A percentile compares a stretch with the other conserved stretches of the same genome.
Conservation (phyloP, 1,140 invertebrate species). For the Dolichoris vasculosae region DNA sequence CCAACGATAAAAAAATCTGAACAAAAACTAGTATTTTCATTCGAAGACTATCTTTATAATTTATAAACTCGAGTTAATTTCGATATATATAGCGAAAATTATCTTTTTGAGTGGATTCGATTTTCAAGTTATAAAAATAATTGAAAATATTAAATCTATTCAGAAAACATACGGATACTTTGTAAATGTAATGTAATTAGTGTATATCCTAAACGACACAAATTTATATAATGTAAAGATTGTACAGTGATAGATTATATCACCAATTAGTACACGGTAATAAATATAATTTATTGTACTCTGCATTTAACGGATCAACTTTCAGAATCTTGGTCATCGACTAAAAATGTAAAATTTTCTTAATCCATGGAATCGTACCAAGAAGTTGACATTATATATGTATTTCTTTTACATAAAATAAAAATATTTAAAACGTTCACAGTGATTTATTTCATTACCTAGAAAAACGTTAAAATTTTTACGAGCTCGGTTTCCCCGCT, state of each 20-base stretch:
- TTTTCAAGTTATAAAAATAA: neutral
- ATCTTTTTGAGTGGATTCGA: too few species aligned
- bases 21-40: too few species aligned
- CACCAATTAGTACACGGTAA: too few species aligned
- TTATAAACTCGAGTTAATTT: too few species aligned
- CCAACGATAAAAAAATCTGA: too few species aligned
- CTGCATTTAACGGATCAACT: neutral
- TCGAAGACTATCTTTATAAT: too few species aligned
- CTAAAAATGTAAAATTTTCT: neutral
- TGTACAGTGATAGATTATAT: neutral
- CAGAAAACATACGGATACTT: neutral
- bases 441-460: neutral
- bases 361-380: neutral
- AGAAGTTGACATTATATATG: neutral
- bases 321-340: neutral
- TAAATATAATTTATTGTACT: too few species aligned
- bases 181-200: conserved; percentile 12
- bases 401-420: neutral
- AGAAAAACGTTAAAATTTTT: neutral
- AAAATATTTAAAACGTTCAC: neutral
- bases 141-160: neutral
- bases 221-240: neutral
- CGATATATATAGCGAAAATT: too few species aligned
- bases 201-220: neutral
- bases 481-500: too few species aligned